Evolutionary conservation across 2,797 vertebrate species (phyloP).

Genomic region (Malurus splendens): DNA sequence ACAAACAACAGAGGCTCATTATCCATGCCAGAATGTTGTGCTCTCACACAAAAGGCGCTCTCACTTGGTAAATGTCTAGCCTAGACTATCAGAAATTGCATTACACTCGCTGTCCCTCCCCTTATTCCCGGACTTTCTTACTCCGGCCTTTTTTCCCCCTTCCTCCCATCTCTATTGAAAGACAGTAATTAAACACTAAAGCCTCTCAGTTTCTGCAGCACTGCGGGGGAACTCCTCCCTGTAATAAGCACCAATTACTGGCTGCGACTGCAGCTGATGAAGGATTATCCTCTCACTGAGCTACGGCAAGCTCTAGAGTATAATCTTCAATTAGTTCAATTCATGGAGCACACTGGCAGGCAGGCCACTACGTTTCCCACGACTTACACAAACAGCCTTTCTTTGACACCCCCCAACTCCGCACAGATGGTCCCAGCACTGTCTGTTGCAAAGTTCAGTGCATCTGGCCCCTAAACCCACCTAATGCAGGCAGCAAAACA

Average conservation of each 20-base stretch:
- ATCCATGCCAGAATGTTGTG: slow-evolving; percentile 67
- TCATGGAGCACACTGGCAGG: slow-evolving; percentile 69
- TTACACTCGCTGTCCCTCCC: slow-evolving; percentile 47
- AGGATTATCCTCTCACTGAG: slow-evolving; percentile 81
- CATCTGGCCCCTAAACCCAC: slow-evolving; percentile 72
- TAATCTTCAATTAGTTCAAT: slow-evolving; percentile 87
- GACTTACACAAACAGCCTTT: slow-evolving; percentile 76
- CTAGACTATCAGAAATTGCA: slow-evolving; percentile 59
- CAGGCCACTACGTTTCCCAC: slow-evolving; percentile 81
- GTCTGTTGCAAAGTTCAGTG: slow-evolving; percentile 72
- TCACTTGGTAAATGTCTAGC: slow-evolving; percentile 63
- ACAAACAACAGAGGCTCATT: slow-evolving; percentile 64
- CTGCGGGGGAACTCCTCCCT: slow-evolving; percentile 76
- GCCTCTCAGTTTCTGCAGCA: slow-evolving; percentile 80
- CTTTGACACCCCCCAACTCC: slow-evolving; percentile 67
- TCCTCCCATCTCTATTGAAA: slow-evolving; percentile 67
- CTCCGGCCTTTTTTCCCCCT: neutral
- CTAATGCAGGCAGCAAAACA: slow-evolving; percentile 65
- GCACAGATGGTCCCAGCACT: slow-evolving; percentile 74
- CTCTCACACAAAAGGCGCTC: slow-evolving; percentile 65
- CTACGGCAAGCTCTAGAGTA: slow-evolving; percentile 73
- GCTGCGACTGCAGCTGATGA: slow-evolving; percentile 80
- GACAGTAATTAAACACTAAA: slow-evolving; percentile 79
- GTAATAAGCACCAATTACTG: slow-evolving; percentile 83
- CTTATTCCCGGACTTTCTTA: slow-evolving; percentile 50